Evolutionary conservation across 2,797 vertebrate genomes (phyloP).

Genomic region (Anolis apletophallus): DNA sequence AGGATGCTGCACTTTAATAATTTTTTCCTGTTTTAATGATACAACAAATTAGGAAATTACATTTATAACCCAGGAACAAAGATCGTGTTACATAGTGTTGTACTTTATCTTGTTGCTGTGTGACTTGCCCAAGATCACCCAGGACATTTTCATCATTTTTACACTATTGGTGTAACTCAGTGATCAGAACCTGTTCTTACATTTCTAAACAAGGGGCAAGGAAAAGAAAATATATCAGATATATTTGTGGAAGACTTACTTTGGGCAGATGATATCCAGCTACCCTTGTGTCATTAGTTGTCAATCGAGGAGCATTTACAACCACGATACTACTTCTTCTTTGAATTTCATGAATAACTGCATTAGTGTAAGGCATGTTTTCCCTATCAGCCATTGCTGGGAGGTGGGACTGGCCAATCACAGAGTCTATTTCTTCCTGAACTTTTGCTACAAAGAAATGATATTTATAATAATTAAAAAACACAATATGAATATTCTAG

Average conservation of each 20-base stretch:
- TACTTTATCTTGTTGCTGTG: too few relatives aligned
- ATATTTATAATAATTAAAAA: not conserved
- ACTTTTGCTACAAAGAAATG: constrained; percentile 77
- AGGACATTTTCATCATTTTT: too few relatives aligned
- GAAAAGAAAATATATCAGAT: too few relatives aligned
- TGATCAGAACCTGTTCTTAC: not conserved
- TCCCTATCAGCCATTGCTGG: too few relatives aligned
- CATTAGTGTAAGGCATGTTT: constrained; percentile 86
- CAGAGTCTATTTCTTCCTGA: constrained; percentile 85
- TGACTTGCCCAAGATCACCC: too few relatives aligned
- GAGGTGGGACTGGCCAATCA: constrained; percentile 65
- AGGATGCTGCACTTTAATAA: too few relatives aligned
- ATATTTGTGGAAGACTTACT: constrained; percentile 70
- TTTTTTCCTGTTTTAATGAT: too few relatives aligned
- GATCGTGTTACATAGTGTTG: too few relatives aligned
- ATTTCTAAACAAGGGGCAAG: too few relatives aligned
- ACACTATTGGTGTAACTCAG: not conserved
- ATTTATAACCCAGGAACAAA: too few relatives aligned
- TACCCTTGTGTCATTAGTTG: constrained; percentile 72
- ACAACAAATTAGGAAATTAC: too few relatives aligned
- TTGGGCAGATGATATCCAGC: constrained; percentile 84
- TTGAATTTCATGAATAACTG: constrained; percentile 88
- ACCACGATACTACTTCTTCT: constrained; percentile 85
- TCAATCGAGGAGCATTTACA: constrained; percentile 75
- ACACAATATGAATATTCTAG: fast-evolving